Evolutionary conservation across 1,140 invertebrate species (phyloP).

Genomic region (Drosophila ananassae): DNA sequence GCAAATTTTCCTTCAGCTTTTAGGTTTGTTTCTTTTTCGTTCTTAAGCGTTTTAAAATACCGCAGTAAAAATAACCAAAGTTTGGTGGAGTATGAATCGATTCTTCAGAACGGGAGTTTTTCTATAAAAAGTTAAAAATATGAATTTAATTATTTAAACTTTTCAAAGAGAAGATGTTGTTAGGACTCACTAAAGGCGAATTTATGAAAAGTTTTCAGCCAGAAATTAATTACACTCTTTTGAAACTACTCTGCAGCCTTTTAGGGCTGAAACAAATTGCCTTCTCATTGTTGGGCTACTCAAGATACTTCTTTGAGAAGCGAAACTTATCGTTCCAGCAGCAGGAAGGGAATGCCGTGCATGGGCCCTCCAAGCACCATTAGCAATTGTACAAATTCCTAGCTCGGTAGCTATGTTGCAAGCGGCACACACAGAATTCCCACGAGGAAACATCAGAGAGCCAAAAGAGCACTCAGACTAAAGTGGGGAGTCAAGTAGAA

Average conservation of each 20-base stretch:
- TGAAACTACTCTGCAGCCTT: neutral
- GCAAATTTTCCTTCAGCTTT: conserved; percentile 27
- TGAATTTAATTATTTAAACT: conserved; percentile 3
- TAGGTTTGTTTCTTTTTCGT: conserved; percentile 26
- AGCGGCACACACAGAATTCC: conserved; percentile 11
- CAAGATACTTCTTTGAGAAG: neutral
- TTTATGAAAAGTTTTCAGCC: conserved; percentile 5
- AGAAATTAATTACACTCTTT: conserved; percentile 9
- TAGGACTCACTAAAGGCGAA: neutral
- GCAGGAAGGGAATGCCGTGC: neutral
- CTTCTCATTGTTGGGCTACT: conserved; percentile 5
- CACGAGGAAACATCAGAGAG: conserved; percentile 17
- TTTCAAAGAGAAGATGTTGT: neutral
- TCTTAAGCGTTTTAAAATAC: conserved; percentile 45
- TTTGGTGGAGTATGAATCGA: conserved; percentile 38
- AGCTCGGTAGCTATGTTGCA: neutral
- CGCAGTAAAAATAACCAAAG: conserved; percentile 28
- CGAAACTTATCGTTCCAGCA: conserved; percentile 6
- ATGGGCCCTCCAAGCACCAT: conserved; percentile 26
- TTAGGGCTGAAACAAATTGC: conserved; percentile 14
- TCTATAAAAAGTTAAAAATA: conserved; percentile 1
- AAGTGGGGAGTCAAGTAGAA: conserved; percentile 39
- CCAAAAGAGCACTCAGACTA: conserved; percentile 28
- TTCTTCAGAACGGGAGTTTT: conserved; percentile 10
- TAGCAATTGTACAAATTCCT: conserved; percentile 21